Evolutionary conservation across 2,888 invertebrate genomes (phyloP).

Genomic region (Dromius quadrimaculatus): DNA sequence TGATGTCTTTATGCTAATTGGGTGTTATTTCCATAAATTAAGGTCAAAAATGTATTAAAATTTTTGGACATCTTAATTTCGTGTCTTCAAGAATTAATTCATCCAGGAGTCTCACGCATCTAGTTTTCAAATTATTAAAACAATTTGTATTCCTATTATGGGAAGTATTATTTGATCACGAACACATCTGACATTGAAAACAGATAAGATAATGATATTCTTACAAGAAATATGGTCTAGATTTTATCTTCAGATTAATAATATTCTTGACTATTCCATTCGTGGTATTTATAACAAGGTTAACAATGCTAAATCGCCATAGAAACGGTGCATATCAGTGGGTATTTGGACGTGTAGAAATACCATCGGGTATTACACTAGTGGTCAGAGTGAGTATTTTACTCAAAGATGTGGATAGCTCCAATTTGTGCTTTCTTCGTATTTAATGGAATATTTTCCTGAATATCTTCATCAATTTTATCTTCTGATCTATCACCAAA

Average conservation of each 20-base stretch:
- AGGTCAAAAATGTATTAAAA: slow-evolving; percentile 43
- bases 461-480: too few relatives aligned
- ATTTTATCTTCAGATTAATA: slow-evolving; percentile 10
- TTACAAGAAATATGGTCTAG: neutral
- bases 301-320: too few relatives aligned
- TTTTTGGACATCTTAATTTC: slow-evolving; percentile 43
- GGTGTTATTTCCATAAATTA: slow-evolving; percentile 48
- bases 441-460: too few relatives aligned
- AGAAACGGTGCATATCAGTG: too few relatives aligned
- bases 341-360: too few relatives aligned
- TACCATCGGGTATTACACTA: too few relatives aligned
- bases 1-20: slow-evolving; percentile 42
- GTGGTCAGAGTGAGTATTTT: too few relatives aligned
- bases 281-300: too few relatives aligned
- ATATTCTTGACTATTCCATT: too few relatives aligned
- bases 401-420: too few relatives aligned
- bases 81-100: slow-evolving; percentile 42
- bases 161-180: slow-evolving; percentile 39
- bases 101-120: slow-evolving; percentile 40
- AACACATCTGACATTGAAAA: neutral
- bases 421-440: too few relatives aligned
- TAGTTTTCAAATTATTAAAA: slow-evolving; percentile 35
- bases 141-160: slow-evolving; percentile 43
- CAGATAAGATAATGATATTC: slow-evolving; percentile 12
- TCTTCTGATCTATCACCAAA: too few relatives aligned